Evolutionary conservation across 1,140 invertebrate genomes (phyloP).

Genomic region (Drosophila sechellia): DNA sequence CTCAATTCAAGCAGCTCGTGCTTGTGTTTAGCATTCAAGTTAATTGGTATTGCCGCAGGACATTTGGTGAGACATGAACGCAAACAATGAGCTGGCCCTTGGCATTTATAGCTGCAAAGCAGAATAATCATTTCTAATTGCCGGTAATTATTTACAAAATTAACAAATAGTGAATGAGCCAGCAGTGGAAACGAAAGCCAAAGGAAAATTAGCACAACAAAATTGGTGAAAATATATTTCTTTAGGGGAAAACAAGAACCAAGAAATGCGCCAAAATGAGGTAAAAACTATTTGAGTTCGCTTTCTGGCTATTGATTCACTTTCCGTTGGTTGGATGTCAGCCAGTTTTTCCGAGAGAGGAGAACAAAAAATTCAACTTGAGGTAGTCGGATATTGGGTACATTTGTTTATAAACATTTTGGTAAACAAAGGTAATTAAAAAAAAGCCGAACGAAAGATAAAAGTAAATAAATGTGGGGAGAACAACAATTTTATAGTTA

Average conservation of each 20-base stretch:
- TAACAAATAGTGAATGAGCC: constrained; percentile 41
- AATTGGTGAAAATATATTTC: constrained; percentile 8
- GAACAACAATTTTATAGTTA: too few relatives aligned
- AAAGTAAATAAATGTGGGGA: not conserved
- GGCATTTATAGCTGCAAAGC: too few relatives aligned
- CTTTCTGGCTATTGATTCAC: constrained; percentile 27
- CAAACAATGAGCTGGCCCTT: constrained; percentile 22
- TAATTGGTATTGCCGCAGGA: constrained; percentile 69
- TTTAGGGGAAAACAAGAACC: constrained; percentile 12
- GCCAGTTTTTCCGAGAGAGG: constrained; percentile 17
- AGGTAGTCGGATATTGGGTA: constrained; percentile 14
- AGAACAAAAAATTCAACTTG: not conserved
- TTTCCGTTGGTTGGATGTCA: constrained; percentile 13
- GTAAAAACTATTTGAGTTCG: constrained; percentile 26
- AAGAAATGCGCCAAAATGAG: constrained; percentile 3
- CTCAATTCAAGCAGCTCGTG: constrained; percentile 49
- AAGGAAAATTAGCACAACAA: constrained; percentile 21
- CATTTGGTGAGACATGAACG: constrained; percentile 34
- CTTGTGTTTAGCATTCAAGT: constrained; percentile 46
- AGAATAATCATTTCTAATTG: constrained; percentile 50
- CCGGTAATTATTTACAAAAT: constrained; percentile 64
- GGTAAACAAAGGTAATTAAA: not conserved
- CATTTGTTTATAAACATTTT: constrained; percentile 20
- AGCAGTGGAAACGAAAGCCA: constrained; percentile 36
- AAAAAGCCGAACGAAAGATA: not conserved